Evolutionary conservation across 2,888 invertebrate genomes (phyloP).

Genomic region (Buathra laborator): DNA sequence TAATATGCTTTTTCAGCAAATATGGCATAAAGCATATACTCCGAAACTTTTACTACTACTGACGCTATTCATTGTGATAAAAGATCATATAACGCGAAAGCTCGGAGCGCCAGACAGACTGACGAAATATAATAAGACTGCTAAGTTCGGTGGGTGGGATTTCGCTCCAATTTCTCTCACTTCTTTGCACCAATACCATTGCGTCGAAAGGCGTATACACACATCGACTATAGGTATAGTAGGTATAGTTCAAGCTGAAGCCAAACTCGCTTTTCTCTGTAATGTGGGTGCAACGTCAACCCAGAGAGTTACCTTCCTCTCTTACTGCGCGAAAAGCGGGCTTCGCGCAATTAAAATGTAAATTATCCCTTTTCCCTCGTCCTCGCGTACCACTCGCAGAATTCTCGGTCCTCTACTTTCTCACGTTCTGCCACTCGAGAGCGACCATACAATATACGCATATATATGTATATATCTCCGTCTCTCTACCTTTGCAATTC

Average conservation of each 20-base stretch:
- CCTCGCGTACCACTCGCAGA: slow-evolving; percentile 53
- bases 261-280: slow-evolving; percentile 58
- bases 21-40: too few relatives aligned
- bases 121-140: slow-evolving; percentile 63
- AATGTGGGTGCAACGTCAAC: slow-evolving; percentile 63
- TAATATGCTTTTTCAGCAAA: too few relatives aligned
- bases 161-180: slow-evolving; percentile 59
- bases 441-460: background rate
- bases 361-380: slow-evolving; percentile 80
- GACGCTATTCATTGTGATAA: background rate
- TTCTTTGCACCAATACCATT: slow-evolving; percentile 20
- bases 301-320: slow-evolving; percentile 30
- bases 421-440: slow-evolving; percentile 34
- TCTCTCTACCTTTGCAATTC: slow-evolving; percentile 68
- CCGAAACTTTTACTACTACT: too few relatives aligned
- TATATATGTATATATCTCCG: slow-evolving; percentile 10
- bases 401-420: slow-evolving; percentile 45
- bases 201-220: background rate
- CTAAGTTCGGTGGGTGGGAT: slow-evolving; percentile 28
- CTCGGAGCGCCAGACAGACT: background rate
- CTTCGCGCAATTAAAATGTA: slow-evolving; percentile 82
- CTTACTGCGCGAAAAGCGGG: slow-evolving; percentile 57
- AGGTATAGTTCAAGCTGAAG: slow-evolving; percentile 10
- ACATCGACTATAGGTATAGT: background rate
- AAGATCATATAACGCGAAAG: slow-evolving; percentile 7